Base-by-base conservation (phyloP, 2,888 invertebrate species). In the Campoplex nolae region DNA sequence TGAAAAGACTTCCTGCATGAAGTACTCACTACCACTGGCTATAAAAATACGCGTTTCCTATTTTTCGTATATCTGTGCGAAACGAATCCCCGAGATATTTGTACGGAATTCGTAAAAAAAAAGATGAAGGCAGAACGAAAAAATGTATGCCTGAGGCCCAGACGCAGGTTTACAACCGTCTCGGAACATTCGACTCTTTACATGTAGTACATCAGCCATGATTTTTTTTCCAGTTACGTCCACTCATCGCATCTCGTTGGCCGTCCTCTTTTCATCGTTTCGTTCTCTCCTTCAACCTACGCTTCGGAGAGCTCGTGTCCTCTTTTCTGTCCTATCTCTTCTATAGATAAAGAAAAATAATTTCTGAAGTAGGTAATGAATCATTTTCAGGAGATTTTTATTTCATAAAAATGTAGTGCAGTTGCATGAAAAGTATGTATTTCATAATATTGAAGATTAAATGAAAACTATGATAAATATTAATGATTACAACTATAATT, bases 221-320 rank as follows among this genome's bases (percentile, higher is more conserved):
- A 45, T 82, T 16, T 84, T 78, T 76, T 76, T 62, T 76, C 32
- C 23, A 23, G 48, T 23, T 65, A 56, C 42, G 74, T 68, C 62
- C 79, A 79, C 85, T 78, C 75, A 45, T 85, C 85, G 35, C 51
- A 54, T 80, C 83, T 80, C 62, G 68, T 76, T 83, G 70, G 62
- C 70, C 79, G 65, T 86, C 65, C 86, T 83, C 83, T 79, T 83
- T 86, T 86, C 86, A 83, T 83, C 75, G 67, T 74, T 75, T 79
- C 45, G 54, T 78, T 74, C 18, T 38, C 76, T 77, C 51, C 68
- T 76, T 70, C 79, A 13, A 68, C 28, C 42, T 68, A 54, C 71
- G 42, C 77, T 35, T 77, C 65, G 62, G 28, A 74, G 35, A 54
- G 67, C 54, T 51, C 76, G 7, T 42, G 23, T 78, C 74, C 67